Conservation (phyloP, 2,888 invertebrate species). For the Sepiola atlantica region DNA sequence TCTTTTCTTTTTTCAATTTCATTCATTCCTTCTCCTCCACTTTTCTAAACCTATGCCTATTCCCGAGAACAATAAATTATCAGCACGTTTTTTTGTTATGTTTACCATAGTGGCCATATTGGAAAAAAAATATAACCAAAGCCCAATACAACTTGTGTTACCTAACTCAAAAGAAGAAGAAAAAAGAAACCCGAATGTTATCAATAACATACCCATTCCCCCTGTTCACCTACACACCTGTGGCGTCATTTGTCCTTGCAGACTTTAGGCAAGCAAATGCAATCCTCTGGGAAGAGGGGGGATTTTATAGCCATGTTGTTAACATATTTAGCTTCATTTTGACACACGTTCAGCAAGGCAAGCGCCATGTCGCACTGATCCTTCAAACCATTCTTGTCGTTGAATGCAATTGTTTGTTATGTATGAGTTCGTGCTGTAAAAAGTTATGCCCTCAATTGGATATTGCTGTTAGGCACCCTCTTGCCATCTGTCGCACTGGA, state of each 20-base stretch:
- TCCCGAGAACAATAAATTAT: background rate
- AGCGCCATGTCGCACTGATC: background rate
- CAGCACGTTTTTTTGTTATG: background rate
- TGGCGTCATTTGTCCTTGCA: background rate
- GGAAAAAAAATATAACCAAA: background rate
- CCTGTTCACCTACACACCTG: background rate
- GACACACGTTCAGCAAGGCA: background rate
- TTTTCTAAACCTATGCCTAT: background rate
- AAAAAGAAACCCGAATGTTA: background rate
- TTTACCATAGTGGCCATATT: background rate
- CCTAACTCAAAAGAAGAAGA: background rate
- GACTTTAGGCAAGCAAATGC: background rate
- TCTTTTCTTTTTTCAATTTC: background rate
- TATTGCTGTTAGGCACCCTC: background rate
- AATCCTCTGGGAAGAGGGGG: background rate
- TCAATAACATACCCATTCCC: background rate
- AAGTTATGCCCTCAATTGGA: background rate
- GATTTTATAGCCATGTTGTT: background rate
- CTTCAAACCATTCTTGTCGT: background rate
- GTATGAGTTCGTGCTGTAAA: background rate
- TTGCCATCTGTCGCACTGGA: background rate
- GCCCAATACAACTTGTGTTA: background rate
- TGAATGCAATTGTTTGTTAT: background rate
- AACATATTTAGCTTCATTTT: background rate
- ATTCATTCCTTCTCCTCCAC: background rate